A percentile compares a stretch with the other conserved stretches of the same genome.
These are phyloP conservation scores for Anguilla rostrata DNA, from an alignment of 2,113 vertebrate genomes.

Conservation along the genomic window DNA sequence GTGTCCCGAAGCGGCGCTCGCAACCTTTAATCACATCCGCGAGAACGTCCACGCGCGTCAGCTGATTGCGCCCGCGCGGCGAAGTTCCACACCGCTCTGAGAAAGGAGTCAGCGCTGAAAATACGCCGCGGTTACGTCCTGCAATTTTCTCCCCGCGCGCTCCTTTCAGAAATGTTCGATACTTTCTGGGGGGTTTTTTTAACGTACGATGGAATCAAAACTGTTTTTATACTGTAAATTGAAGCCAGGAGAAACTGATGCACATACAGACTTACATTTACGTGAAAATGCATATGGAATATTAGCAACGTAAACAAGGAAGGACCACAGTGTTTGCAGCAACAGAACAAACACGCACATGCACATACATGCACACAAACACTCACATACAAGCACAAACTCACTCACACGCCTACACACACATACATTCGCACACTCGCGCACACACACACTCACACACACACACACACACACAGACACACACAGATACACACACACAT, in stretches of 20 bases:
- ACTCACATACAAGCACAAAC: no score
- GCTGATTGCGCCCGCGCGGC: constrained; percentile 22
- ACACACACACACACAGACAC: no score
- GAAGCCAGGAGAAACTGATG: background rate
- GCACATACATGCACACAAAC: no score
- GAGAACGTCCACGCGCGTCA: constrained; percentile 19
- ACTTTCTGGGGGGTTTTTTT: background rate
- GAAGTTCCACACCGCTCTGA: constrained; percentile 19
- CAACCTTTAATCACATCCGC: constrained; percentile 33
- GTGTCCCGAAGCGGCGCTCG: constrained; percentile 22
- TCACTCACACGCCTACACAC: no score
- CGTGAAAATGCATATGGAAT: background rate
- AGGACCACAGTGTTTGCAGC: background rate
- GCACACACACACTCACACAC: no score
- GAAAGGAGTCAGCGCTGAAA: background rate
- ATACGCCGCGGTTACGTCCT: background rate
- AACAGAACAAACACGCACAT: no score
- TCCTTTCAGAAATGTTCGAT: background rate
- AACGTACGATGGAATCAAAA: background rate
- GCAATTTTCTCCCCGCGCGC: background rate
- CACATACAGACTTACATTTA: background rate
- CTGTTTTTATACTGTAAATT: background rate
- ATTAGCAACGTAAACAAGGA: background rate
- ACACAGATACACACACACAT: no score
- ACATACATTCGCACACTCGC: no score